Evolutionary conservation across 2,113 vertebrate species (phyloP).

Genomic region (Nerophis lumbriciformis): DNA sequence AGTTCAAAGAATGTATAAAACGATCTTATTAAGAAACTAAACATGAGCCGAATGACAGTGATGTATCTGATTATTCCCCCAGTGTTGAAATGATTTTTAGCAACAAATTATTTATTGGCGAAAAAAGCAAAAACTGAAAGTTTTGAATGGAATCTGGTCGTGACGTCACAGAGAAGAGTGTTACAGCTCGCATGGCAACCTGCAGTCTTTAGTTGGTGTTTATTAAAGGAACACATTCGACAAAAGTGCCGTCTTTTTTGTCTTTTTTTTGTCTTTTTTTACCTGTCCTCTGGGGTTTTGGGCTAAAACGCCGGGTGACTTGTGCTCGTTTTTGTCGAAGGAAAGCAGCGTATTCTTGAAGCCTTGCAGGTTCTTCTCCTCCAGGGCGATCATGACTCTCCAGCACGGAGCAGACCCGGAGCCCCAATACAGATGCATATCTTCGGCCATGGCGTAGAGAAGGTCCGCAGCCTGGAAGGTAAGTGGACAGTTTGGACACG

Average conservation of each 20-base stretch:
- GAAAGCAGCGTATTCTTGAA: conserved; percentile 64
- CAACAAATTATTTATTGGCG: accelerated
- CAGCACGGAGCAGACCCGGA: conserved; percentile 71
- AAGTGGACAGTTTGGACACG: background rate
- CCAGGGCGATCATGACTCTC: conserved; percentile 70
- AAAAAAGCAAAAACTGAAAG: background rate
- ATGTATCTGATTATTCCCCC: background rate
- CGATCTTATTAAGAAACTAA: background rate
- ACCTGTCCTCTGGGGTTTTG: conserved; percentile 73
- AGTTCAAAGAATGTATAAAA: background rate
- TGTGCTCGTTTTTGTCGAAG: conserved; percentile 71
- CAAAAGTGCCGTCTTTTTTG: too few species aligned
- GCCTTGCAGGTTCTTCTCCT: conserved; percentile 71
- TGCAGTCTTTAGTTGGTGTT: too few species aligned
- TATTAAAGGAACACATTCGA: too few species aligned
- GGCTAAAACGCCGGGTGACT: conserved; percentile 58
- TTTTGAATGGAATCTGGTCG: background rate
- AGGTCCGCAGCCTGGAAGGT: background rate
- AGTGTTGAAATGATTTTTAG: background rate
- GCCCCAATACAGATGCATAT: conserved; percentile 67
- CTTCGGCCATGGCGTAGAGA: conserved; percentile 51
- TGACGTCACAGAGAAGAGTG: background rate
- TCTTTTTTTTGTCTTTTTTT: background rate
- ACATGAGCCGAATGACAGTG: background rate
- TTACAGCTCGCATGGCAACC: too few species aligned